Base-by-base conservation (phyloP, 2,113 vertebrate genomes). In the Hyperoodon ampullatus region DNA sequence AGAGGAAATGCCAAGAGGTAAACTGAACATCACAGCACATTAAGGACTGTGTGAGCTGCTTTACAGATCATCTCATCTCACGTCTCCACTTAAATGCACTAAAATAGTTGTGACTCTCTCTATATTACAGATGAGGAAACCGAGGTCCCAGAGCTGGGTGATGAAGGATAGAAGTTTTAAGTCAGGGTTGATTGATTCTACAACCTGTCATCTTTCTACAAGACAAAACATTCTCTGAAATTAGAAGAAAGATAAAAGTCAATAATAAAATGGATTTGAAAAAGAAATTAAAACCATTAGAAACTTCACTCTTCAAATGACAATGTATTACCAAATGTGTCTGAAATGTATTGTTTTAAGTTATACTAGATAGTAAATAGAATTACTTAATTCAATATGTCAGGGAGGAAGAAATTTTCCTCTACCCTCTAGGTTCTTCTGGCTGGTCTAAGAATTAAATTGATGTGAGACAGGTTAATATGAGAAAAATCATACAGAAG, bases 21-120 rank as follows among this genome's bases (percentile, higher is more conserved):
- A 68, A 39, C 7, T 19, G 13, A 35, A 35, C 7, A 6, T 39
- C 4, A 0, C 16, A 26, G 10, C 23, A 2, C 1, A 3, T 35
- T 16, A 39, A 72, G 71, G 11, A 33, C 1, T 2, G 12, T 0
- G 30, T 3, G 1, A 9, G 10, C 33, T 18, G n/a, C 16, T 77
- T 35, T 21, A 6, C 0, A 33, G 18, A 18, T 23, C 3, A 39
- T 4, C 55, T 35, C 42, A 19, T 66, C 24, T n/a, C 3, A 3
- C 0, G 30, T 77, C 83, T 72, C 39, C 18, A 13, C 10, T 28
- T 28, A 80, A 18, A 47, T 15, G 58, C n/a, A 65, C 55, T 28
- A 42, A 26, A 42, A 53, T 3, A 39, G 28, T 9, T 23, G 3
- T 35, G 33, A 78, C 8, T 61, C 16, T 47, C 39, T 88, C 71